Evolutionary conservation across 2,888 invertebrate species (phyloP).

Genomic region (Cheilosia urbana): DNA sequence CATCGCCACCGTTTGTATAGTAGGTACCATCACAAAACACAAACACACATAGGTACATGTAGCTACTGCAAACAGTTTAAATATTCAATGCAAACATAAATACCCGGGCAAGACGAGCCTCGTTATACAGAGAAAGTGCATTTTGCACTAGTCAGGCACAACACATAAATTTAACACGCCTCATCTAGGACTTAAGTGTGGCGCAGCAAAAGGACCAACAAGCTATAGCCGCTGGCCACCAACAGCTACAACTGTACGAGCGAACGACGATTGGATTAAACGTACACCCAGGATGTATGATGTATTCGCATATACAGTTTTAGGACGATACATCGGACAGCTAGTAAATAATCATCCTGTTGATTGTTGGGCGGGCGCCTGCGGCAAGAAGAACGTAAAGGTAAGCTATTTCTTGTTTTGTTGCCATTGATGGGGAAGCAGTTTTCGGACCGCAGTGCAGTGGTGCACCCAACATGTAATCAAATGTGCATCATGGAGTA

Average conservation of each 20-base stretch:
- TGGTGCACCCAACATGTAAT: constrained; percentile 42
- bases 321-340: not conserved
- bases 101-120: constrained; percentile 14
- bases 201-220: constrained; percentile 45
- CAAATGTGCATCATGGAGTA: no score
- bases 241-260: constrained; percentile 17
- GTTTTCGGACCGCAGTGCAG: constrained; percentile 31
- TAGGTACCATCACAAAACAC: constrained; percentile 50
- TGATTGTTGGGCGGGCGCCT: constrained; percentile 50
- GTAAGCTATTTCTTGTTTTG: constrained; percentile 51
- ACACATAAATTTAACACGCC: constrained; percentile 69
- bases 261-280: constrained; percentile 59
- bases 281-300: constrained; percentile 11
- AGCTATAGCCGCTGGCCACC: constrained; percentile 23
- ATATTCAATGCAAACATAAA: constrained; percentile 70
- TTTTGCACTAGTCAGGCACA: constrained; percentile 45
- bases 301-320: constrained; percentile 12
- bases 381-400: constrained; percentile 29
- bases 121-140: constrained; percentile 68
- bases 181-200: constrained; percentile 71
- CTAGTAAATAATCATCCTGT: constrained; percentile 63
- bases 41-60: constrained; percentile 7
- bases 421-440: constrained; percentile 21
- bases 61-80: constrained; percentile 34
- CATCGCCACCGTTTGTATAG: constrained; percentile 30